Evolutionary conservation across 2,888 invertebrate species (phyloP), one percentile per base, ranked within the genome.

Genomic region (Petrophora chlorosata): DNA sequence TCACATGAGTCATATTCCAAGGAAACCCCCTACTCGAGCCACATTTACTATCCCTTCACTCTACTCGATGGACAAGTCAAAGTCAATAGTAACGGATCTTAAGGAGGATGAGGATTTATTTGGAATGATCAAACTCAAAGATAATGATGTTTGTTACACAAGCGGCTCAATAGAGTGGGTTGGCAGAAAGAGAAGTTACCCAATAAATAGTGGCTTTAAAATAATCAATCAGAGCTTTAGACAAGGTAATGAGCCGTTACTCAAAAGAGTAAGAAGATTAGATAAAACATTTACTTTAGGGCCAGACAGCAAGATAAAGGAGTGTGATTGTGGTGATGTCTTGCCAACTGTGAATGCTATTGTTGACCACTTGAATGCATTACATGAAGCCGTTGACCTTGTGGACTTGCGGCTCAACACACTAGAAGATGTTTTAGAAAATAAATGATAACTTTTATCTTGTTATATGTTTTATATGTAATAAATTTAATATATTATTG

Each of bases 381-480:
- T 92, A 5, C 90, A 91, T 65, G 89, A 91, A 65, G 91, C 91
- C 30, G 83, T 92, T n/a, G 83, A 89, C 57, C 61, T 91, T 41
- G 82, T 93, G 38, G 92, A 92, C 60, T 74, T 92, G 61, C 81
- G 92, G 54, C 76, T 93, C 8, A 90, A 83, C 35, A 83, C 85
- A 33, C 65, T 92, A 38, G 92, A 92, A 78, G 83, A 87, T 59
- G 75, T 76, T 61, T 62, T 79, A 39, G 73, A 62, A 56, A 70
- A 61, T 28, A 25, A 29, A 17, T 47, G 30, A 46, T 23, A 9
- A n/a, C 8, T 34, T 17, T 9, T 35, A 7, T 26, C 5, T 38
- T 17, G 28, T 9, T n/a, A n/a, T n/a, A n/a, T n/a, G n/a, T n/a
- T n/a, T n/a, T n/a, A n/a, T n/a, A n/a, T n/a, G n/a, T n/a, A n/a